These are phyloP conservation scores for Phrynocephalus guinanensis DNA, from an alignment of 2,797 vertebrate species.

Conservation along the genomic window DNA sequence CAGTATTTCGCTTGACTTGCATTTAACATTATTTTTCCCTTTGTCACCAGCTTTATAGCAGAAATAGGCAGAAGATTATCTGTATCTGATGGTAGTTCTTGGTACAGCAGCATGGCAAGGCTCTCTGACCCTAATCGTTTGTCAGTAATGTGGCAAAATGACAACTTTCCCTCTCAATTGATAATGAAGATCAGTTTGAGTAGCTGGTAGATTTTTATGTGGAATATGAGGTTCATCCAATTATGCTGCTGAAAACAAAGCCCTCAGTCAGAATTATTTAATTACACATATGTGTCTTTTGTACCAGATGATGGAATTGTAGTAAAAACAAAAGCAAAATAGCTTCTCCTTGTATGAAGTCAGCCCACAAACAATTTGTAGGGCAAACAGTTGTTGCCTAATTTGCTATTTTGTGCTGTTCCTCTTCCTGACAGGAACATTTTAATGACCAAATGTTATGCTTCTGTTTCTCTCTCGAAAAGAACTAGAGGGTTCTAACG, in stretches of 20 bases:
- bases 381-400: background rate
- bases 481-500: background rate
- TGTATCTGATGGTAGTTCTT: background rate
- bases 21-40: background rate
- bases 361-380: background rate
- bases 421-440: background rate
- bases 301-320: background rate
- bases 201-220: background rate
- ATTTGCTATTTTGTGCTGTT: background rate
- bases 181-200: background rate
- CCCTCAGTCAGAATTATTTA: background rate
- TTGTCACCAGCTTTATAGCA: background rate
- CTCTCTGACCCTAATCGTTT: background rate
- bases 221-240: background rate
- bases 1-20: background rate
- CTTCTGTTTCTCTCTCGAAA: background rate
- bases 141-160: background rate
- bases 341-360: background rate
- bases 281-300: background rate
- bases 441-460: background rate
- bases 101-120: background rate
- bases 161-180: background rate
- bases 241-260: background rate
- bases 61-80: background rate
- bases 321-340: background rate